phyloP scores from a whole-genome alignment of 2,888 invertebrate species.

The Drosophila kanekoi region DNA sequence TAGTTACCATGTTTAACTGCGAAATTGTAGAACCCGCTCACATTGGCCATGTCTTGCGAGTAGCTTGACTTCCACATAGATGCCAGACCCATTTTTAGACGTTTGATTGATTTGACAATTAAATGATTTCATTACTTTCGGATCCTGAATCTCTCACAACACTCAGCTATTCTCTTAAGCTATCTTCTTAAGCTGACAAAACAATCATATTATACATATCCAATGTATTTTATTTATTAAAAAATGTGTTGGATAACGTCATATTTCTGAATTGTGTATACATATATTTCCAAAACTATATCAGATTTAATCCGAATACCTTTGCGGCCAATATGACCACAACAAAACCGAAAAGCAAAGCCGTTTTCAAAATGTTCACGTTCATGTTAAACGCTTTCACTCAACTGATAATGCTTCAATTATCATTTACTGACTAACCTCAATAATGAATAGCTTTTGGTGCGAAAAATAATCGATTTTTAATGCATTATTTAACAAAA shows the following conservation, averaged over 20 bases:
- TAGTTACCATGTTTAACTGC: slow-evolving; percentile 3
- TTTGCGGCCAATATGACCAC: neutral
- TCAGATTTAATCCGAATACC: neutral
- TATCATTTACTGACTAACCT: neutral
- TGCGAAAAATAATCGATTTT: slow-evolving; percentile 3
- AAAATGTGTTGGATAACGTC: too few relatives aligned
- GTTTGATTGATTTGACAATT: slow-evolving; percentile 29
- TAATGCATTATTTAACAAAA: neutral
- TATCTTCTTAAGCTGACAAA: slow-evolving; percentile 14
- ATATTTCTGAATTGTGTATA: too few relatives aligned
- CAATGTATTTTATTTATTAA: neutral
- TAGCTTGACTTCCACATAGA: neutral
- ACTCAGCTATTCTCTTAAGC: too few relatives aligned
- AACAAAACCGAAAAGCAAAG: neutral
- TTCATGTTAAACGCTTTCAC: neutral
- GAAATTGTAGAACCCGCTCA: slow-evolving; percentile 14
- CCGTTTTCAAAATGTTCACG: neutral
- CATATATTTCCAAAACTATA: neutral
- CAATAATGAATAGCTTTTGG: neutral
- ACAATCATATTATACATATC: too few relatives aligned
- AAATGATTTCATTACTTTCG: slow-evolving; percentile 11
- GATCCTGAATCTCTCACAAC: slow-evolving; percentile 26
- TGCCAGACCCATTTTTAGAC: neutral
- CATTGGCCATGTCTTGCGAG: slow-evolving; percentile 7
- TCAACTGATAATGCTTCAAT: neutral